A percentile compares a stretch with the other conserved stretches of the same genome.
Evolutionary conservation across 2,113 vertebrate species (phyloP).

Genomic region (Atlantisia rogersi): DNA sequence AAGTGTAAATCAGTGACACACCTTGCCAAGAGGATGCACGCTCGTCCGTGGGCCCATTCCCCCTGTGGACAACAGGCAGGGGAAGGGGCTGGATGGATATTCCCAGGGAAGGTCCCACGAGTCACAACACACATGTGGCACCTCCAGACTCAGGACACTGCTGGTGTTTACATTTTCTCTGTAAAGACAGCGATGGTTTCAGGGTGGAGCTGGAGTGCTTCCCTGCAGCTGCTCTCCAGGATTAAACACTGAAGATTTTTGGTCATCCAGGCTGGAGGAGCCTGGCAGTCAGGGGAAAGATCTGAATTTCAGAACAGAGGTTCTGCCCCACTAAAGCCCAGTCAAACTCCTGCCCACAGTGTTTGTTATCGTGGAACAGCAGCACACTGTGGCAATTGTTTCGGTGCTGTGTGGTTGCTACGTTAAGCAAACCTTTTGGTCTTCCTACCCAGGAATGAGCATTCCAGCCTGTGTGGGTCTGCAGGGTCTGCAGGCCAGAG

Average conservation of each 20-base stretch:
- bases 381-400: not conserved
- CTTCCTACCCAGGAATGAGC: not conserved
- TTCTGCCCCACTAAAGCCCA: not conserved
- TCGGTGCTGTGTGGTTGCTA: not conserved
- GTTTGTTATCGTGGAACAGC: not conserved
- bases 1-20: constrained; percentile 58
- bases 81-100: not conserved
- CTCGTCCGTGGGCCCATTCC: not conserved
- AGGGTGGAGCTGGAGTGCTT: constrained; percentile 40
- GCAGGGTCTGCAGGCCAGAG: not conserved
- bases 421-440: not conserved
- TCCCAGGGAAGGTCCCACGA: not conserved
- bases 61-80: not conserved
- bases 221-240: constrained; percentile 44
- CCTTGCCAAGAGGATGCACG: constrained; percentile 6
- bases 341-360: not conserved
- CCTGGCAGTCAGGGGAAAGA: not conserved
- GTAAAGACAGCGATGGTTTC: constrained; percentile 34
- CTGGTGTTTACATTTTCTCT: constrained; percentile 47
- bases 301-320: not conserved
- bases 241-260: not conserved
- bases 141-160: not conserved
- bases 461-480: not conserved
- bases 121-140: not conserved
- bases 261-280: not conserved